These are phyloP conservation scores for Streptopelia turtur DNA, from an alignment of 2,797 vertebrate genomes.

Conservation along the genomic window DNA sequence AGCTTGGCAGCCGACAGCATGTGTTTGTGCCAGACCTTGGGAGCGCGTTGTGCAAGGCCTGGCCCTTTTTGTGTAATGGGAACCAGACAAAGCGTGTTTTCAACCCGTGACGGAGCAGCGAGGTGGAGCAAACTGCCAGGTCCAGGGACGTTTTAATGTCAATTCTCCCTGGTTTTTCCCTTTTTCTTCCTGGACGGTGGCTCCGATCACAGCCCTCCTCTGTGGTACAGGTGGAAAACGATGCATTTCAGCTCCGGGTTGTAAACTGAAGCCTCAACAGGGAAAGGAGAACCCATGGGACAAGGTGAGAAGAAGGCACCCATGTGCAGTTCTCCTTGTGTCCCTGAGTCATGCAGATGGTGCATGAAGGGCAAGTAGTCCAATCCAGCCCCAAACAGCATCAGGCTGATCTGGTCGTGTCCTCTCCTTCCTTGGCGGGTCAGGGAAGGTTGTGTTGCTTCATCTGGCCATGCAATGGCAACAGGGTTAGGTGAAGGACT, in stretches of 20 bases:
- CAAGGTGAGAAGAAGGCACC: not conserved
- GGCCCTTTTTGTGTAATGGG: not conserved
- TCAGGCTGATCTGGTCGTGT: not conserved
- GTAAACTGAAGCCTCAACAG: not conserved
- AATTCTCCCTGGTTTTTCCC: not conserved
- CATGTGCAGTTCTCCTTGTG: rapidly evolving
- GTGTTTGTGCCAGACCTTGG: conserved; percentile 47
- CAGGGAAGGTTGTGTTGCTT: not conserved
- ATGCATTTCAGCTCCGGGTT: not conserved
- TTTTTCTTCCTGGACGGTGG: not conserved
- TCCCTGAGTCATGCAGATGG: not conserved
- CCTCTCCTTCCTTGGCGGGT: not conserved
- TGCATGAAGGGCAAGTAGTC: not conserved
- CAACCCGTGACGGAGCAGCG: rapidly evolving
- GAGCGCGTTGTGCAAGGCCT: not conserved
- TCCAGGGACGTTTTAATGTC: not conserved
- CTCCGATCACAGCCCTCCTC: not conserved
- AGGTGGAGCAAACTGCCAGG: not conserved
- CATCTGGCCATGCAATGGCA: not conserved
- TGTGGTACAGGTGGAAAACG: not conserved
- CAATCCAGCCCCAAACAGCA: not conserved
- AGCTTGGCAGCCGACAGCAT: not conserved
- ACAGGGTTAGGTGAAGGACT: not conserved
- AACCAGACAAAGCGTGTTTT: not conserved
- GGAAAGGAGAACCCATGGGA: not conserved